A percentile compares a stretch with the other conserved stretches of the same genome.
phyloP scores from a whole-genome alignment of 2,888 invertebrate genomes.

The Keiferia lycopersicella region DNA sequence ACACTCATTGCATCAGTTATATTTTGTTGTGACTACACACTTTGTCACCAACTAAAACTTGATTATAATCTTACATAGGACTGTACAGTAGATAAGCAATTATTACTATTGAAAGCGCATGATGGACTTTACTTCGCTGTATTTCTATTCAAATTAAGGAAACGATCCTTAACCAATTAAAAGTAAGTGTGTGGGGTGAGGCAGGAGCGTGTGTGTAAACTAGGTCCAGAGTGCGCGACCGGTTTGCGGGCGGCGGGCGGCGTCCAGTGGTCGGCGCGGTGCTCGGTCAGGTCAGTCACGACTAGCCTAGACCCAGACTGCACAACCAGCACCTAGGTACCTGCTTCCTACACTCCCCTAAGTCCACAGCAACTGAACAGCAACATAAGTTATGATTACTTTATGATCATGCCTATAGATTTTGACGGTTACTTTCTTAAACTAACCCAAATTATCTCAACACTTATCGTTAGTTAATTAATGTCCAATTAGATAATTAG shows the following conservation, averaged over 20 bases:
- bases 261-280: not conserved
- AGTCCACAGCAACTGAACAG: not conserved
- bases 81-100: not conserved
- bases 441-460: not conserved
- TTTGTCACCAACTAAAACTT: not conserved
- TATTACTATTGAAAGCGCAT: not conserved
- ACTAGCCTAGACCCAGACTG: not conserved
- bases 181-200: not conserved
- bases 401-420: not conserved
- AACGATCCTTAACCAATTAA: not conserved
- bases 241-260: not conserved
- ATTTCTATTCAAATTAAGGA: not conserved
- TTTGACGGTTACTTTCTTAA: not conserved
- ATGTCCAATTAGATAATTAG: not conserved
- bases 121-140: not conserved
- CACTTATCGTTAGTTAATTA: not conserved
- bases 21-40: not conserved
- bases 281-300: conserved; percentile 7
- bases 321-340: not conserved
- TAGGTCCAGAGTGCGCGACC: not conserved
- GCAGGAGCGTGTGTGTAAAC: too few species aligned
- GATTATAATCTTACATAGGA: not conserved
- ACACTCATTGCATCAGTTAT: not conserved
- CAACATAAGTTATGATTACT: too few species aligned
- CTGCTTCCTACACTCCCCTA: not conserved